Evolutionary conservation across 2,797 vertebrate genomes (phyloP), one percentile per base, ranked within the genome.

Genomic region (Lepidocolaptes lacrymiger): DNA sequence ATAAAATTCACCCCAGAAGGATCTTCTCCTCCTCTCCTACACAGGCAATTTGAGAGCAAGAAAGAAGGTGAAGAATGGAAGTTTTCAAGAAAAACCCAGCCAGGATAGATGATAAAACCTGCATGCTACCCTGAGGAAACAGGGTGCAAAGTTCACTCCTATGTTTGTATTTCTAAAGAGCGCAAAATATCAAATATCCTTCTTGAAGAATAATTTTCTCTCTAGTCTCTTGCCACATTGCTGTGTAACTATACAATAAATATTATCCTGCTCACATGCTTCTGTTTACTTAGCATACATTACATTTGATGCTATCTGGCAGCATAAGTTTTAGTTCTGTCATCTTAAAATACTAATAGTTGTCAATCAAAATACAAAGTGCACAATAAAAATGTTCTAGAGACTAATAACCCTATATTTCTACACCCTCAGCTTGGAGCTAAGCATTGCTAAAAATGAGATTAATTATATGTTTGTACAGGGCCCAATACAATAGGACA

Each of bases 281-380:
- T 96, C 81, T 96, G 83, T 98, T 98, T 97, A 98, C 98, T 96
- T 77, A 98, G 98, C 98, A 97, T 97, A 95, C 96, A 97, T 98
- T 97, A 98, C 97, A 98, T 98, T 98, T 98, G 97, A 97, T 96
- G 97, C 96, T 97, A 97, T 98, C 98, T 96, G 94, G 96, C 97
- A 97, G 97, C 97, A 97, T 96, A 98, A 97, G 97, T 98, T 98
- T 98, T 97, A 98, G 96, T 97, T 98, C 96, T 96, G 97, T 98
- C 97, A 97, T 97, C 97, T 97, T 98, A 97, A 98, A 98, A 98
- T 99, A 99, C 98, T 98, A 98, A 98, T 97, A 97, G 96, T 97
- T 98, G 98, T 98, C 98, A 98, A 98, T 99, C 98, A 98, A 97
- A 96, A 96, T 78, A 97, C 80, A 93, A 96, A 97, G 95, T 89